These are phyloP conservation scores for Paramormyrops hopkinsi DNA, from an alignment of 2,797 vertebrate genomes.

Conservation along the genomic window DNA sequence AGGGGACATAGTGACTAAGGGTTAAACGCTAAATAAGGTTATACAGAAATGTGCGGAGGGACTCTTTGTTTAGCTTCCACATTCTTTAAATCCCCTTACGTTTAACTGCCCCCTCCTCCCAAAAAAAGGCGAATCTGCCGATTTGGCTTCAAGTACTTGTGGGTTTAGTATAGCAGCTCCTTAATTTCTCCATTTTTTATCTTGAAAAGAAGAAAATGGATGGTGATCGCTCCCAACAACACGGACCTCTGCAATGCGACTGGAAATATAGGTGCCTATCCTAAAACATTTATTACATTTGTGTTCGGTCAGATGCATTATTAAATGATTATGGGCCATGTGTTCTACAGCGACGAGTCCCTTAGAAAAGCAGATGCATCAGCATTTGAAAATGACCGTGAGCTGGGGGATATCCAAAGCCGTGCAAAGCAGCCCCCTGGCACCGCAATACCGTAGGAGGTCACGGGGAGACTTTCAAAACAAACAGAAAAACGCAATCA, in stretches of 20 bases:
- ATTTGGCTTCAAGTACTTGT: background rate
- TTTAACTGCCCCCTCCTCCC: background rate
- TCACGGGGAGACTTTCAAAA: background rate
- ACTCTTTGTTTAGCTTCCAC: conserved; percentile 23
- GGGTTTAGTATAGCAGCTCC: background rate
- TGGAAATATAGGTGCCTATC: background rate
- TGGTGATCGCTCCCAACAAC: background rate
- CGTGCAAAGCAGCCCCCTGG: background rate
- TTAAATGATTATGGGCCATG: background rate
- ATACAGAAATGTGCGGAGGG: conserved; percentile 17
- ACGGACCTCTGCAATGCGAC: conserved; percentile 26
- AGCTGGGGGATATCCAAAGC: background rate
- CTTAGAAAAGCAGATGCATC: conserved; percentile 9
- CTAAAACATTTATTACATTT: conserved; percentile 9
- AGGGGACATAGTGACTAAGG: conserved; percentile 15
- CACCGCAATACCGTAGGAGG: background rate
- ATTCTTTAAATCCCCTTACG: conserved; percentile 21
- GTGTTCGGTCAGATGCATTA: background rate
- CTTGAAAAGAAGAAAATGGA: conserved; percentile 11
- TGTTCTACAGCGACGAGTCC: background rate
- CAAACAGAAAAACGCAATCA: background rate
- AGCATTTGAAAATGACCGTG: conserved; percentile 12
- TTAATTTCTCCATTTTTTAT: conserved; percentile 11
- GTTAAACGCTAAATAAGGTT: conserved; percentile 25
- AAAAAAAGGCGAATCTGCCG: background rate